Evolutionary conservation across 2,113 vertebrate species (phyloP), one percentile per base, ranked within the genome.

Genomic region (Microtus montanus): DNA sequence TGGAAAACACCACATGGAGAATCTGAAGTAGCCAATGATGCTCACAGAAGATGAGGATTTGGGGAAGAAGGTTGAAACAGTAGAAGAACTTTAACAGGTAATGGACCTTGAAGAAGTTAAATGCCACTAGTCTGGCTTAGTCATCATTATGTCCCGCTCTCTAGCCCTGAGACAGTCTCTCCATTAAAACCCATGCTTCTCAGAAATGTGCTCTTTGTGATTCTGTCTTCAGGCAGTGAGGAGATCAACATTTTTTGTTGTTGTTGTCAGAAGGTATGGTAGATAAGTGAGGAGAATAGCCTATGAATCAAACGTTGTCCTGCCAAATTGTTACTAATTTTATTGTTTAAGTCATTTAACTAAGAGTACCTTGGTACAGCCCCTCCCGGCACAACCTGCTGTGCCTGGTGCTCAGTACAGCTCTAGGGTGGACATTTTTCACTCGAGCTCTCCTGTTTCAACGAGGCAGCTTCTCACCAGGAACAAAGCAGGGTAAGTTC

Each of bases 281-380:
- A 77, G 73, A 74, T 75, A 66, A 79, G 3, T 49, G 38, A 74
- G 13, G 79, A 66, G 47, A 90, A 38, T 4, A 90, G 15, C 41
- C 79, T 89, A 83, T 41, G 84, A 85, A 70, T 89, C 22, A 68
- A 54, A 47, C 0, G 0, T 12, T 26, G 4, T 89, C 17, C 4
- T 74, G 71, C 14, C 38, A 91, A 80, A 86, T 79, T 35, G 35
- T 54, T 58, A 68, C 70, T 93, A 58, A 64, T 30, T 78, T 61
- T 92, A 77, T 89, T 86, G 75, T 75, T 88, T 75, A 78, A 35
- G 82, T 70, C 15, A 73, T 75, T 83, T 47, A 92, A 38, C 3
- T 28, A 26, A 47, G 49, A 70, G 75, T 44, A 9, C 35, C 38
- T 87, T 24, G n/a, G 20, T 35, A 22, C 68, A 17, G 28, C 7